These are phyloP conservation scores for Hemibagrus guttatus DNA, from an alignment of 2,797 vertebrate genomes.

Conservation along the genomic window DNA sequence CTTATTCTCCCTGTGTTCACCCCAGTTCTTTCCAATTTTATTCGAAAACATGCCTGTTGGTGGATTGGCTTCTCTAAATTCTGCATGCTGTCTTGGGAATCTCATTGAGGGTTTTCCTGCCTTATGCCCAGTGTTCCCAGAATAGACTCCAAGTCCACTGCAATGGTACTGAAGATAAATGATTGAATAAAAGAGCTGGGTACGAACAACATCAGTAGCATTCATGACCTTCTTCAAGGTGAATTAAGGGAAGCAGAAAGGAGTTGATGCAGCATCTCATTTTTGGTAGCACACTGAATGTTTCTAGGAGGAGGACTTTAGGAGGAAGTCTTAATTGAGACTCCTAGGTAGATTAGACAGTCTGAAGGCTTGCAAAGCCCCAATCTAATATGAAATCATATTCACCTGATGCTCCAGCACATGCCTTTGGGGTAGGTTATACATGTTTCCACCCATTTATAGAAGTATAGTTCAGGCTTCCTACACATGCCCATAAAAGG, in stretches of 20 bases:
- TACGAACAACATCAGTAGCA: neutral
- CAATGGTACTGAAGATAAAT: neutral
- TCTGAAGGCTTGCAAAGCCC: slow-evolving; percentile 37
- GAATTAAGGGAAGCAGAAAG: too few species aligned
- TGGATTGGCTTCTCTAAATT: neutral
- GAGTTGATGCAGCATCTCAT: too few species aligned
- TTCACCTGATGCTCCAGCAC: slow-evolving; percentile 48
- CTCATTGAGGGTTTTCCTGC: neutral
- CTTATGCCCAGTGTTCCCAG: neutral
- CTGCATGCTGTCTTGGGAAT: neutral
- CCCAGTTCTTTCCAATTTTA: too few species aligned
- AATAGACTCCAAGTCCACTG: neutral
- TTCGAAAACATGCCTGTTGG: neutral
- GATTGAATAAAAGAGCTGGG: neutral
- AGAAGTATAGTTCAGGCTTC: slow-evolving; percentile 16
- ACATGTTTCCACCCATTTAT: neutral
- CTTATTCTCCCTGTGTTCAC: neutral
- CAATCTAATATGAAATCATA: slow-evolving; percentile 47
- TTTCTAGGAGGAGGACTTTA: neutral
- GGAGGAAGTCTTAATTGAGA: slow-evolving; percentile 17
- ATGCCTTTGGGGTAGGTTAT: slow-evolving; percentile 28
- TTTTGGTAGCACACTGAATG: neutral
- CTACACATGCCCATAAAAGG: neutral
- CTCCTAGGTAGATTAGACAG: slow-evolving; percentile 2
- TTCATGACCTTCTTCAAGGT: too few species aligned